Evolutionary conservation across 2,113 vertebrate genomes (phyloP).

Genomic region (Accipiter cooperii): DNA sequence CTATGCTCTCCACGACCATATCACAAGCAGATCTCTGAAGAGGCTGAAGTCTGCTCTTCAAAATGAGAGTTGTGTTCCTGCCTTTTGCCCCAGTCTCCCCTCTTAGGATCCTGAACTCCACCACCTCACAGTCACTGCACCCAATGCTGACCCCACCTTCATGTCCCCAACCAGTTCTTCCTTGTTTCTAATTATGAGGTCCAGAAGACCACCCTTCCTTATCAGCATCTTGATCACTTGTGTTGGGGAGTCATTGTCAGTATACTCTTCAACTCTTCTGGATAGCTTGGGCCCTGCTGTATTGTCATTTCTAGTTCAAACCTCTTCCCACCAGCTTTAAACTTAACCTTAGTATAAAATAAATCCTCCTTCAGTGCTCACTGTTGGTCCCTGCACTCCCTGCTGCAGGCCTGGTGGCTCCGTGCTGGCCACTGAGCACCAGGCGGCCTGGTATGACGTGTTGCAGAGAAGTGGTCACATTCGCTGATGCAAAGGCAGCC

Average conservation of each 20-base stretch:
- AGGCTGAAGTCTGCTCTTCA: background rate
- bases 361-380: background rate
- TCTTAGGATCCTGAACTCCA: background rate
- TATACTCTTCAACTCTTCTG: background rate
- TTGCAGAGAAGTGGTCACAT: background rate
- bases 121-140: background rate
- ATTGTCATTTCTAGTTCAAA: background rate
- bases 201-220: background rate
- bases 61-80: background rate
- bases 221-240: background rate
- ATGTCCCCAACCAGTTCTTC: background rate
- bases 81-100: background rate
- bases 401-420: background rate
- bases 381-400: background rate
- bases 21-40: background rate
- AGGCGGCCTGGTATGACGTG: background rate
- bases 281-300: background rate
- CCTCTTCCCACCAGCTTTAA: background rate
- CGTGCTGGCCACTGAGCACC: background rate
- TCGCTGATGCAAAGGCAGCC: background rate
- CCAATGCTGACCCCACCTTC: background rate
- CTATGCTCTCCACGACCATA: accelerated
- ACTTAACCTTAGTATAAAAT: background rate
- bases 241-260: background rate
- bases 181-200: background rate